phyloP scores from a whole-genome alignment of 2,797 vertebrate genomes.

The Myotis vivesi region DNA sequence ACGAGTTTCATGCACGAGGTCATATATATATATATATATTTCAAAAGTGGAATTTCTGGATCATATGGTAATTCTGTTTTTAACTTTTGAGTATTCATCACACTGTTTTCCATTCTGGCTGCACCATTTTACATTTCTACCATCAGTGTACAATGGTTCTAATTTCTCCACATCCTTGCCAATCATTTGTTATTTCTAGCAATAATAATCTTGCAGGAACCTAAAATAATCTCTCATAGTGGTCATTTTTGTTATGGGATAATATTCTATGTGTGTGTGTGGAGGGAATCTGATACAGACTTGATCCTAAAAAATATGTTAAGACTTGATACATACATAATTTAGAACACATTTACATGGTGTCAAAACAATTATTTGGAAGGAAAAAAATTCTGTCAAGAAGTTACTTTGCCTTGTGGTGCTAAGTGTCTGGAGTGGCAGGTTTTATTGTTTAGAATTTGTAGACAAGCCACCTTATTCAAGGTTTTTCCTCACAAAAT shows the following conservation, averaged over 20 bases:
- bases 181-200: not conserved
- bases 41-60: not conserved
- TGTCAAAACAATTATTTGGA: not conserved
- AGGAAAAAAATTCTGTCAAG: not conserved
- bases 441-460: slow-evolving; percentile 1
- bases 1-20: no score
- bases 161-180: not conserved
- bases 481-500: not conserved
- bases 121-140: not conserved
- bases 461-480: not conserved
- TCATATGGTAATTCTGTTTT: not conserved
- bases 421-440: not conserved
- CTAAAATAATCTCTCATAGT: not conserved
- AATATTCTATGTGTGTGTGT: not conserved
- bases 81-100: not conserved
- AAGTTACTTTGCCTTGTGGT: not conserved
- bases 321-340: not conserved
- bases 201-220: not conserved
- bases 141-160: not conserved
- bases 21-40: no score
- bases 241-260: not conserved
- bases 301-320: not conserved
- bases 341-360: not conserved
- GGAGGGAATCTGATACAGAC: not conserved
- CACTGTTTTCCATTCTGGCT: not conserved